phyloP scores from a whole-genome alignment of 1,140 invertebrate genomes.

The Euura saliciscinereae region DNA sequence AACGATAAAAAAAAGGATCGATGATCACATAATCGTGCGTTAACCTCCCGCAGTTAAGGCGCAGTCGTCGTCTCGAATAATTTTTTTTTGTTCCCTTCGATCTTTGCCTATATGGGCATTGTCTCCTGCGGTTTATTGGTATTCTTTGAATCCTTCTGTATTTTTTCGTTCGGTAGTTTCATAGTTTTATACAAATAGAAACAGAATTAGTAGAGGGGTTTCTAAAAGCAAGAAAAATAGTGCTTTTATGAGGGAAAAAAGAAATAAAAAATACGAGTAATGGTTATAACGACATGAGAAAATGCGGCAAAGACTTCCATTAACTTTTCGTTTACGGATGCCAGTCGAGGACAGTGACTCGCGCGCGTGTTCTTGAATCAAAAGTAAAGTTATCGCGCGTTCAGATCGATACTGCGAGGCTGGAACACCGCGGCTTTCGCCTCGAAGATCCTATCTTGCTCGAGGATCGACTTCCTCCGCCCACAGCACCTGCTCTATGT shows the following conservation, averaged over 20 bases:
- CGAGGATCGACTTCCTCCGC: no score
- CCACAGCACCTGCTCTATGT: no score
- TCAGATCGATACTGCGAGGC: neutral
- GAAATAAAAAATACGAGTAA: no score
- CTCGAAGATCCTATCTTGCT: neutral
- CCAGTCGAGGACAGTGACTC: neutral
- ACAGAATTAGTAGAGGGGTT: no score
- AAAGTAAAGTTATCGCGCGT: neutral
- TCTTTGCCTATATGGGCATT: neutral
- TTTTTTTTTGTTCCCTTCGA: neutral
- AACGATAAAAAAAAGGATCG: constrained; percentile 35
- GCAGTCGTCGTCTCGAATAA: no score
- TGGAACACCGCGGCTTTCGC: neutral
- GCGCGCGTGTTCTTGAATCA: constrained; percentile 1
- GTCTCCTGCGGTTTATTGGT: no score
- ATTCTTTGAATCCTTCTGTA: no score
- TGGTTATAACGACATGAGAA: neutral
- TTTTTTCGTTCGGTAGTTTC: no score
- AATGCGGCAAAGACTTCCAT: neutral
- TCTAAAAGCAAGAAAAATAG: no score
- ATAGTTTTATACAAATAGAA: no score
- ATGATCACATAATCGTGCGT: constrained; percentile 58
- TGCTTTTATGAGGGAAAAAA: no score
- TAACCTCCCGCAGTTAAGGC: constrained; percentile 38
- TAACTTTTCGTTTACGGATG: neutral